Conservation (phyloP, 2,113 vertebrate genomes). For the Lophura nycthemera region DNA sequence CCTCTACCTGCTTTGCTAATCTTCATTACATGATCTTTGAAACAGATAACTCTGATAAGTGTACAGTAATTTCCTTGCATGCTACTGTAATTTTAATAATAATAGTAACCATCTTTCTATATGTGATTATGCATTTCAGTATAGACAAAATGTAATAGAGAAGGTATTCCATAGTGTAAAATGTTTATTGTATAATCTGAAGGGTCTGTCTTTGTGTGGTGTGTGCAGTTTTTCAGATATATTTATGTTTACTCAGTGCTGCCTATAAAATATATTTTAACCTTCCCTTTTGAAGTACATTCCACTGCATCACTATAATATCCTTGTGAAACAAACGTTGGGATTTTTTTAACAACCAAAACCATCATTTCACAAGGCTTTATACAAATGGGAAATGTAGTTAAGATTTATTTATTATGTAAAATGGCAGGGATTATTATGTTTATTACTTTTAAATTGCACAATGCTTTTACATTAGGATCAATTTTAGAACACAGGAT, state of each 20-base stretch:
- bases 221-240: background rate
- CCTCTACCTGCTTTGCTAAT: background rate
- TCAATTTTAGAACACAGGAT: constrained; percentile 71
- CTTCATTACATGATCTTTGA: background rate
- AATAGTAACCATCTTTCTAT: background rate
- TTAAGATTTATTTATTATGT: constrained; percentile 71
- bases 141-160: background rate
- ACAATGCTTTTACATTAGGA: constrained; percentile 68
- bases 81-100: background rate
- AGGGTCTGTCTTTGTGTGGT: background rate
- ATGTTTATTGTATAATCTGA: background rate
- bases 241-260: constrained; percentile 15
- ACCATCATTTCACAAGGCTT: constrained; percentile 3
- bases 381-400: constrained; percentile 32
- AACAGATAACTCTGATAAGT: background rate
- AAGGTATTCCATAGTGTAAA: constrained; percentile 16
- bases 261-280: constrained; percentile 33
- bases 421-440: constrained; percentile 64
- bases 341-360: constrained; percentile 38
- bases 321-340: constrained; percentile 51
- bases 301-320: constrained; percentile 35
- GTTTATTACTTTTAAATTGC: constrained; percentile 69
- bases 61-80: background rate
- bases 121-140: background rate
- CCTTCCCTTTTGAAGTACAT: constrained; percentile 17